Base-by-base conservation (phyloP, 2,888 invertebrate genomes). In the Mythimna pallens region DNA sequence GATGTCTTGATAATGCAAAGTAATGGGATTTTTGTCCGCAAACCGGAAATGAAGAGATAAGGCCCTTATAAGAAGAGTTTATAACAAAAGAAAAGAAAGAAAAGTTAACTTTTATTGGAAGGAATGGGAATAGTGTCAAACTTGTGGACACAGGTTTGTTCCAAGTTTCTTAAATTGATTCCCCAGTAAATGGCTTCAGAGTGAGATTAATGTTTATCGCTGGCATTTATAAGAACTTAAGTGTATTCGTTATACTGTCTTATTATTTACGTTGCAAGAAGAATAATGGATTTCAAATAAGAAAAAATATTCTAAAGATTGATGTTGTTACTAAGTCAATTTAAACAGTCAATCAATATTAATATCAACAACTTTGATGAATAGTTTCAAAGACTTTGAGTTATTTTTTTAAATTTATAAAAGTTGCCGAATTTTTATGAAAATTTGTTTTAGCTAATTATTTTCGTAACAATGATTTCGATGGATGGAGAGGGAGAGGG, bases 1-100 rank as follows among this genome's bases (percentile, higher is more conserved):
- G 89, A 91, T 90, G 89, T 88, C 91, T 86, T 89, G 93, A 94
- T 94, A 95, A 95, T 93, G 88, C 87, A 91, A 91, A 95, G 91
- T 94, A 94, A 95, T 94, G 94, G 92, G 88, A 89, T 89, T 90
- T 89, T 90, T 89, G 91, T 89, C 90, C 86, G 85, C 88, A 84
- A 86, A 86, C 88, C 89, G 89, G 90, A 91, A 92, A 94, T 92
- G 90, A 93, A 88, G 87, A 93, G 94, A 95, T 93, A 94, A 91
- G 90, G 85, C 85, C 86, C 89, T 89, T 93, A 91, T 89, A 91
- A 92, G 91, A 92, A 89, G 90, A 92, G 90, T 94, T 94, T 94
- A 92, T 94, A 90, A 90, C 90, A 90, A 89, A 88, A 90, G 88
- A 85, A 88, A 91, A 91, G 87, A 87, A 86, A 90, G 88, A 85